phyloP scores from a whole-genome alignment of 2,888 invertebrate species.

The Nyleta sp. region DNA sequence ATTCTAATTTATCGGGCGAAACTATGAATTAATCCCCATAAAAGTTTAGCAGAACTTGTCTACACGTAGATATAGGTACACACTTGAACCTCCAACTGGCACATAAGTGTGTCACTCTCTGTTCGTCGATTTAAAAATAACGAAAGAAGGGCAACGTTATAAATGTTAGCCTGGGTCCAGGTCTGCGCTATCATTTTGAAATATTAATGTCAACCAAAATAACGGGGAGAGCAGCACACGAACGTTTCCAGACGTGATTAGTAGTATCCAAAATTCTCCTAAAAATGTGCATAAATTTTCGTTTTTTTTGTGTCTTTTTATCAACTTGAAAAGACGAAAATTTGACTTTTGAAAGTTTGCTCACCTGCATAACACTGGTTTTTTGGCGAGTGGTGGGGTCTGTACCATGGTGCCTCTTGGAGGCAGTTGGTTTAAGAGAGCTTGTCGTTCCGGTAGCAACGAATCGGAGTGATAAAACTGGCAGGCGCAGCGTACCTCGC shows the following conservation, averaged over 20 bases:
- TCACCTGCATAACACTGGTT: constrained; percentile 74
- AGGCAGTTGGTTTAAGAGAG: constrained; percentile 87
- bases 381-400: constrained; percentile 68
- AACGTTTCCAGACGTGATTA: neutral
- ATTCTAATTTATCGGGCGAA: too few relatives aligned
- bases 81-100: constrained; percentile 28
- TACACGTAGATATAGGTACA: neutral
- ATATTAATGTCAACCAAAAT: constrained; percentile 38
- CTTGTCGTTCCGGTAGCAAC: constrained; percentile 89
- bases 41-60: constrained; percentile 26
- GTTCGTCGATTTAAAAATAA: constrained; percentile 54
- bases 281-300: neutral
- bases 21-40: too few relatives aligned
- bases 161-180: constrained; percentile 60
- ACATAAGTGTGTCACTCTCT: constrained; percentile 12
- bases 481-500: constrained; percentile 93
- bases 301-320: neutral
- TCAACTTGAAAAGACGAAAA: neutral
- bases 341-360: constrained; percentile 54
- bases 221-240: neutral
- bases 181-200: constrained; percentile 32
- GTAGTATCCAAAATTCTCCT: neutral
- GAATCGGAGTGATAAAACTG: constrained; percentile 93
- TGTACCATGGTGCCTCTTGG: constrained; percentile 84
- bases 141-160: constrained; percentile 59